Evolutionary conservation across 2,888 invertebrate species (phyloP).

Genomic region (Ceraclea dissimilis): DNA sequence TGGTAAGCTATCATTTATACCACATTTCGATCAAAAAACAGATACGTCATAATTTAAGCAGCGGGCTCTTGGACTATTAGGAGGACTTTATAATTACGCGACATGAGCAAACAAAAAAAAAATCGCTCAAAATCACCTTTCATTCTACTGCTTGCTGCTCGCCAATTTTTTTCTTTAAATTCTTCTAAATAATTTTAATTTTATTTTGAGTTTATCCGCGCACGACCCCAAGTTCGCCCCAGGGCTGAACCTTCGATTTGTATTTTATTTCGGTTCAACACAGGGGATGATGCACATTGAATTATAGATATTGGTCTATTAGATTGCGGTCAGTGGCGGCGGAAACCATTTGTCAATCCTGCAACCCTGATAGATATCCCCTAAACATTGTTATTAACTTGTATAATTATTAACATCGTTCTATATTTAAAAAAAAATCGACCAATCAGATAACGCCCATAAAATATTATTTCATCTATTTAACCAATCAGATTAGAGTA

Average conservation of each 20-base stretch:
- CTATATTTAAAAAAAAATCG: neutral
- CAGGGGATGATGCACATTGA: constrained; percentile 13
- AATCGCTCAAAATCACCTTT: too few species aligned
- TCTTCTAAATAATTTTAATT: too few species aligned
- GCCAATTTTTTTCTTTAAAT: too few species aligned
- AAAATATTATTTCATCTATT: neutral
- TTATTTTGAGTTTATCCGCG: too few species aligned
- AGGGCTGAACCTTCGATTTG: constrained; percentile 20
- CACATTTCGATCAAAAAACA: too few species aligned
- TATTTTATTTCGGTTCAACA: constrained; percentile 24
- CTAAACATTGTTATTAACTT: constrained; percentile 21
- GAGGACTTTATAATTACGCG: too few species aligned
- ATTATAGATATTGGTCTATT: constrained; percentile 13
- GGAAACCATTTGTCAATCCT: constrained; percentile 26
- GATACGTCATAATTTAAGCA: too few species aligned
- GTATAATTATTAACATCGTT: constrained; percentile 17
- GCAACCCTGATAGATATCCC: constrained; percentile 10
- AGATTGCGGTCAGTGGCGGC: constrained; percentile 23
- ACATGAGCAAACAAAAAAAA: too few species aligned
- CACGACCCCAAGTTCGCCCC: neutral
- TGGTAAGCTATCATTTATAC: too few species aligned
- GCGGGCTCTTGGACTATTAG: too few species aligned
- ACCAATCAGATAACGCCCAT: constrained; percentile 11
- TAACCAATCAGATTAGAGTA: neutral
- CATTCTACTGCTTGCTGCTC: too few species aligned